Base-by-base conservation (phyloP, 2,113 vertebrate genomes). In the Aldabrachelys gigantea region DNA sequence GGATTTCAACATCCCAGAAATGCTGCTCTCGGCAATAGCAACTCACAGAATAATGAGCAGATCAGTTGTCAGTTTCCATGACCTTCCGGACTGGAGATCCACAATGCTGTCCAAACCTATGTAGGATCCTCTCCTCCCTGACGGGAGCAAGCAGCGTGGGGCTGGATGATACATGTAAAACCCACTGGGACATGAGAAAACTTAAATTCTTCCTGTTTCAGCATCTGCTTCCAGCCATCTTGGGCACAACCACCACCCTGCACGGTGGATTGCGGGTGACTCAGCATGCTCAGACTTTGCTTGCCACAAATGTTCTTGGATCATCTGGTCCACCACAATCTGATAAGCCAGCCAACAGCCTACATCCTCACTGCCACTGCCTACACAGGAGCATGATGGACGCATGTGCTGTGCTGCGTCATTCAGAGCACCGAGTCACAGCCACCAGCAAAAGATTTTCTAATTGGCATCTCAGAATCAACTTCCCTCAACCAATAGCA, bases 201-300 rank as follows among this genome's bases (percentile, higher is more conserved):
- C 0, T 0, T 2, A 14, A 50, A 22, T 53, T 65, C 87, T 76
- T 80, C 47, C 76, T n/a, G 6, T 89, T n/a, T 25, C 21, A 2
- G 41, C 11, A n/a, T 7, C 29, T 49, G 54, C 13, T 56, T 50
- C 56, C 19, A 0, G 0, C 16, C 8, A 44, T 2, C 35, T 47
- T 44, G 65, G 6, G 24, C 75, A 41, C 1, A 1, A 84, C 38
- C 1, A 0, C 54, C 6, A 0, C 54, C 6, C 19, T 25, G 1
- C 1, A 0, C 3, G 2, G 8, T 38, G n/a, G 9, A 72, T 22
- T 72, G 2, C 76, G 1, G 25, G 29, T 1, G 78, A 53, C 11
- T 29, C 22, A 16, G 29, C 0, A 8, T 80, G 41, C 29, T 38
- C 29, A 22, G n/a, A 49, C 75, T 65, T 10, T 1, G 0, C 75